Evolutionary conservation across 1,140 invertebrate species (phyloP), one percentile per base, ranked within the genome.

Genomic region (Drosophila micromelanica): DNA sequence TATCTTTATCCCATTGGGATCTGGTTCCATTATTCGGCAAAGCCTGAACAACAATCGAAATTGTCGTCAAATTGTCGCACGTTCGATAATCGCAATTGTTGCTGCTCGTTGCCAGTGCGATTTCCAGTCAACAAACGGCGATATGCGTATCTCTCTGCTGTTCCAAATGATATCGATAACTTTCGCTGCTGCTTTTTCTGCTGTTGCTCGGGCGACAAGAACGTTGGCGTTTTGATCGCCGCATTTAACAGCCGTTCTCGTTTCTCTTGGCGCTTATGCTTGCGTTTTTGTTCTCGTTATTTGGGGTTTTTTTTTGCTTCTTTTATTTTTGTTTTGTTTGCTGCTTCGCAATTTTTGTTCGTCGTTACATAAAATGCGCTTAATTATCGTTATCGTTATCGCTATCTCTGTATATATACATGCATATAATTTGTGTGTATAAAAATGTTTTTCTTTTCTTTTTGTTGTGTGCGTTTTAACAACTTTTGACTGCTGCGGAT

Each of bases 1-100:
- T 81, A 91, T 89, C 86, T 91, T 91, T 86, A 91, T 91, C 90
- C 90, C 90, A 91, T 91, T 91, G 86, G 90, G 90, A 91, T 91
- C 85, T 90, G 90, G 87, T 91, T 91, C 90, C 90, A 91, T 91
- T 91, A 90, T 91, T 91, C 77, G 71, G 73, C 65, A 74, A 84
- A 85, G 70, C 77, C 85, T 69, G 67, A 87, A 87, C 82, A 87
- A 87, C 82, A 87, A 87, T 80, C 85, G 78, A 85, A 87, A 79
- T 87, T 87, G 81, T 86, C 81, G 81, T 86, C 75, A 73, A 73
- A 38, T 43, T 32, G 51, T 60, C 59, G 43, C 13, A 51, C 52
- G 61, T 51, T 56, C 30, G 23, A 35, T 35, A 32, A 8, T n/a
- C 27, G 13, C 42, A 45, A 42, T 35, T 15, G 30, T 32, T 49